Evolutionary conservation across 2,797 vertebrate genomes (phyloP).

Genomic region (Amblyopsis hoosieri): DNA sequence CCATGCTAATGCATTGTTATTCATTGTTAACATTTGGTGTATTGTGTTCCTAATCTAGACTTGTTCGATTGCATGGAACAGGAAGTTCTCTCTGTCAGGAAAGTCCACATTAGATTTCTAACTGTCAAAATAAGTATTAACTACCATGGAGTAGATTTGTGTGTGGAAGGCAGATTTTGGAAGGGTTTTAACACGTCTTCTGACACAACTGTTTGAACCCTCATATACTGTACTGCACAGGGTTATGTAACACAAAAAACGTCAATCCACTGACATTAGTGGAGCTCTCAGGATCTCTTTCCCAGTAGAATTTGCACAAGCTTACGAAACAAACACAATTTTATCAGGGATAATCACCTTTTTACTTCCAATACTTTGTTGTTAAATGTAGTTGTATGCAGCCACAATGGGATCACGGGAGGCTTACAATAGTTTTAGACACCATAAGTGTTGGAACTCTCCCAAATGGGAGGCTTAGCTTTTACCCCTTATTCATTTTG

Average conservation of each 20-base stretch:
- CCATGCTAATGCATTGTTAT: too few species aligned
- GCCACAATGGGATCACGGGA: conserved; percentile 13
- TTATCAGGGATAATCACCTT: conserved; percentile 4
- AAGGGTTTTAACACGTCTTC: conserved; percentile 3
- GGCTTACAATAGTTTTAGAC: conserved; percentile 21
- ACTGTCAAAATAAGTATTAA: too few species aligned
- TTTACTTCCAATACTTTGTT: conserved; percentile 21
- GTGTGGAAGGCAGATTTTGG: conserved; percentile 14
- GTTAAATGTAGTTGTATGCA: conserved; percentile 23
- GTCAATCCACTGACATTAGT: neutral
- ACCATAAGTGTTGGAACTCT: conserved; percentile 18
- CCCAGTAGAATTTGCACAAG: conserved; percentile 35
- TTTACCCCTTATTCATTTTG: conserved; percentile 11
- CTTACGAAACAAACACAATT: conserved; percentile 1
- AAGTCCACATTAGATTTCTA: too few species aligned
- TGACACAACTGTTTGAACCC: conserved; percentile 14
- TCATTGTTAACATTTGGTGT: too few species aligned
- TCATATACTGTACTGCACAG: conserved; percentile 9
- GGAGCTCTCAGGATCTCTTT: conserved; percentile 19
- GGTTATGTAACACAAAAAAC: conserved; percentile 25
- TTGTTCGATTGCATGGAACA: too few species aligned
- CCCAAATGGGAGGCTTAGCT: conserved; percentile 7
- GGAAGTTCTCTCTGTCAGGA: too few species aligned
- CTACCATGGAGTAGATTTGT: conserved; percentile 10
- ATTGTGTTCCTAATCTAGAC: too few species aligned